Evolutionary conservation across 2,113 vertebrate genomes (phyloP), one percentile per base, ranked within the genome.

Genomic region (Odontesthes bonariensis): DNA sequence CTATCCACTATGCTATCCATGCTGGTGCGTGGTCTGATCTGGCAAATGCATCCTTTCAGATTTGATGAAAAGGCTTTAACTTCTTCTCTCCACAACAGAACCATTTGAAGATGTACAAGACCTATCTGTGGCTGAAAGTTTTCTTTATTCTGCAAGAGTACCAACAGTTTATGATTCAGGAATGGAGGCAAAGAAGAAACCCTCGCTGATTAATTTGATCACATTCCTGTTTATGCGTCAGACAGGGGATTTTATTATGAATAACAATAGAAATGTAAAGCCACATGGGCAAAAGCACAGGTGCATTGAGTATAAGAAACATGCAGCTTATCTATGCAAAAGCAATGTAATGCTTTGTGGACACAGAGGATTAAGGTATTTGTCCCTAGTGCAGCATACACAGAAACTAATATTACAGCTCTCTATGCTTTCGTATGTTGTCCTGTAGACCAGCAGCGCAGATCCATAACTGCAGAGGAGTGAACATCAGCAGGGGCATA

Each of bases 301-400:
- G 17, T 69, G 46, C 67, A 69, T 19, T 5, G 16, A 20, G 51
- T 51, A 44, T 6, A 10, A 32, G 38, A 68, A 22, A 55, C 31
- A 38, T 53, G 46, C 54, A 20, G 47, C 47, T 80, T 73, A 71
- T 69, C 52, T 71, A 35, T 78, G 51, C 73, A 54, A 76, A 78
- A 79, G 56, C 67, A 86, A 73, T 82, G 83, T 69, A 79, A 77
- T 60, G 22, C 69, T 77, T 58, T 69, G 42, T 77, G 59, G 75
- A 86, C 81, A 69, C 63, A 51, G 27, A 58, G 58, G 73, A 82
- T 87, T 47, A 77, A 63, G 63, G 55, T 84, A 78, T 82, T 86
- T 84, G 73, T 84, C 68, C 70, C 79, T 59, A 58, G 83, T 78
- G 80, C 46, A 67, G 46, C 79, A 38, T 47, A 74, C 70, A 80